Conservation (phyloP, 2,797 vertebrate species). For the Sebastiscus albofasciatus region DNA sequence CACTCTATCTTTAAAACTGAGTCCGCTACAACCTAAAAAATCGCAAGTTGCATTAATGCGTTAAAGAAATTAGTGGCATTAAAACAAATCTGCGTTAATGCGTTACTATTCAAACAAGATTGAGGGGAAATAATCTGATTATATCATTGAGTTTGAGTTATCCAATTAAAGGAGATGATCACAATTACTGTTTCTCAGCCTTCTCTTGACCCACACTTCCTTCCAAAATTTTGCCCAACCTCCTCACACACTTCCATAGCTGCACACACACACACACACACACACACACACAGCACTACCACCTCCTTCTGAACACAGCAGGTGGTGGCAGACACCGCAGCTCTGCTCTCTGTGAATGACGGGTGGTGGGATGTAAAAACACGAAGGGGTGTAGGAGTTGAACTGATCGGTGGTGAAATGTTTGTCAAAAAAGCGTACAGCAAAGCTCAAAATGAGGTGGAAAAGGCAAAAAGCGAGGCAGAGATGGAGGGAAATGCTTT, state of each 20-base stretch:
- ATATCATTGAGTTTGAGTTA: not conserved
- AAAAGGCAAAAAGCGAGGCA: constrained; percentile 33
- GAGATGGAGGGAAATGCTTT: constrained; percentile 39
- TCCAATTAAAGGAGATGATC: not conserved
- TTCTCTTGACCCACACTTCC: not conserved
- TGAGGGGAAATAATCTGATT: not conserved
- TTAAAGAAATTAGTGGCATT: not conserved
- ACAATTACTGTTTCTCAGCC: not conserved
- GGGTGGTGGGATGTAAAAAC: constrained; percentile 66
- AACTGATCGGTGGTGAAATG: constrained; percentile 62
- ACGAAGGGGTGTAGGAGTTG: constrained; percentile 56
- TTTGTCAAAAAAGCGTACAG: constrained; percentile 50
- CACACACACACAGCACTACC: constrained; percentile 22
- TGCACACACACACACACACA: constrained; percentile 17
- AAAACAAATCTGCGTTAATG: not conserved
- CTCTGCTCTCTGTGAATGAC: constrained; percentile 56
- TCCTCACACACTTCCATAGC: constrained; percentile 1
- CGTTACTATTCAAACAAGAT: not conserved
- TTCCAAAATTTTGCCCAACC: not conserved
- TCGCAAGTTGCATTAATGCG: no score
- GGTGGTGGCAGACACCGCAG: constrained; percentile 65
- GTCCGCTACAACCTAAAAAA: no score
- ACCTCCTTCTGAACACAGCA: constrained; percentile 68
- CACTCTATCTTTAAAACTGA: no score
- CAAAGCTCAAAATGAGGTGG: constrained; percentile 38